Evolutionary conservation across 1,140 invertebrate species (phyloP).

Genomic region (Rhopalosiphum maidis): DNA sequence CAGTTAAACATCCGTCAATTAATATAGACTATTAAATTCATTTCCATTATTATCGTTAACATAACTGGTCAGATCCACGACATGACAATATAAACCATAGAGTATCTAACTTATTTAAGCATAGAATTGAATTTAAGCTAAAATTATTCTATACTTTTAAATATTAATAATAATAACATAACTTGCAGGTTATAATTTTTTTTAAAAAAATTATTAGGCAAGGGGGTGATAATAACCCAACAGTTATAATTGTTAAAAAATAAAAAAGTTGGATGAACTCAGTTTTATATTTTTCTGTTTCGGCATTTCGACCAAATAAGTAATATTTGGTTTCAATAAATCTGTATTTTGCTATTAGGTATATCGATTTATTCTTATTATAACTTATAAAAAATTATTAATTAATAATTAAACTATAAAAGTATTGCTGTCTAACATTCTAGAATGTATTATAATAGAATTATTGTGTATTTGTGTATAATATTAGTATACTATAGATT

Average conservation of each 20-base stretch:
- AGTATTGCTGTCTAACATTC: not conserved
- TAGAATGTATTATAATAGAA: not conserved
- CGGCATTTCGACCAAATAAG: not conserved
- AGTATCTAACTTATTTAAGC: not conserved
- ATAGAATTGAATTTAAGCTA: not conserved
- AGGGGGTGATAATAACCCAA: not conserved
- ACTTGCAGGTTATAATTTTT: not conserved
- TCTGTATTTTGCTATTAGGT: not conserved
- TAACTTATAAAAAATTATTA: not conserved
- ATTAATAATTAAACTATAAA: not conserved
- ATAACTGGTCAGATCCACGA: not conserved
- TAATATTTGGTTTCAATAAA: not conserved
- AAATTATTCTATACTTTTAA: not conserved
- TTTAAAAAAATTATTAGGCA: not conserved
- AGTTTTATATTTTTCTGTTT: not conserved
- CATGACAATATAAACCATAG: not conserved
- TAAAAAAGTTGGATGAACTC: not conserved
- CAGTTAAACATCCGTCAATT: not conserved
- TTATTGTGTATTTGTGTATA: not conserved
- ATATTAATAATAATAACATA: not conserved
- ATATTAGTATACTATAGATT: not conserved
- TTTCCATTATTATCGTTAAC: no score
- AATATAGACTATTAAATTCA: not conserved
- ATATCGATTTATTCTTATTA: not conserved
- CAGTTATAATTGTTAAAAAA: not conserved